Conservation (phyloP, 2,888 invertebrate species). For the Drosophila meridiana region DNA sequence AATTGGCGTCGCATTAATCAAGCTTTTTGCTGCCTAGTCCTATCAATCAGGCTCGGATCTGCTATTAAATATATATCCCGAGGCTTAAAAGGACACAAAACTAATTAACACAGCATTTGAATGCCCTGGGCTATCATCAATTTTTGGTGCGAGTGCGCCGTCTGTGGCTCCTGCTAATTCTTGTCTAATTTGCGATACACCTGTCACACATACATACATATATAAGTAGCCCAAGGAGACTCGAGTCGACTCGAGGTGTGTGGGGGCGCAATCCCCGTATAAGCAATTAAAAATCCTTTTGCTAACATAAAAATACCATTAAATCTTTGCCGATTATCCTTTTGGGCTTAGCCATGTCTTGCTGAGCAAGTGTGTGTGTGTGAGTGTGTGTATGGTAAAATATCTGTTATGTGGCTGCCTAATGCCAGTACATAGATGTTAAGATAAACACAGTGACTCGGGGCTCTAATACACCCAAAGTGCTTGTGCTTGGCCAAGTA, state of each 20-base stretch:
- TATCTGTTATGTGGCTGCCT: constrained; percentile 21
- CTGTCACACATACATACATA: constrained; percentile 48
- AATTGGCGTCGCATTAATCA: not conserved
- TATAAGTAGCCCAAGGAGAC: constrained; percentile 30
- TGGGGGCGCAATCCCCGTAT: constrained; percentile 21
- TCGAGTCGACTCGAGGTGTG: not conserved
- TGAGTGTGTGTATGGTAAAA: constrained; percentile 20
- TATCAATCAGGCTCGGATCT: constrained; percentile 37
- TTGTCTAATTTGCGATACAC: constrained; percentile 69
- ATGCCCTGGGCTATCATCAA: constrained; percentile 60
- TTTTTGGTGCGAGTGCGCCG: constrained; percentile 32
- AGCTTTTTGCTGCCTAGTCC: constrained; percentile 5
- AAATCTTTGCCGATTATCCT: constrained; percentile 70
- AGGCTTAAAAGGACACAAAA: constrained; percentile 48
- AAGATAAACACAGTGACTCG: constrained; percentile 46
- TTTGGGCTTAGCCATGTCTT: constrained; percentile 42
- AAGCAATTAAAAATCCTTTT: constrained; percentile 77
- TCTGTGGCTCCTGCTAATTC: constrained; percentile 49
- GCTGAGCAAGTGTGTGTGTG: not conserved
- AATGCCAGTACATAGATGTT: constrained; percentile 53
- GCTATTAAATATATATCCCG: constrained; percentile 8
- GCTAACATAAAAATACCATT: constrained; percentile 74
- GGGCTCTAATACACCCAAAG: constrained; percentile 54
- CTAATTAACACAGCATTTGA: constrained; percentile 63
- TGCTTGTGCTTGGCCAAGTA: constrained; percentile 46